These are phyloP conservation scores for Amazona vittata DNA, from an alignment of 2,113 vertebrate species.

Conservation along the genomic window DNA sequence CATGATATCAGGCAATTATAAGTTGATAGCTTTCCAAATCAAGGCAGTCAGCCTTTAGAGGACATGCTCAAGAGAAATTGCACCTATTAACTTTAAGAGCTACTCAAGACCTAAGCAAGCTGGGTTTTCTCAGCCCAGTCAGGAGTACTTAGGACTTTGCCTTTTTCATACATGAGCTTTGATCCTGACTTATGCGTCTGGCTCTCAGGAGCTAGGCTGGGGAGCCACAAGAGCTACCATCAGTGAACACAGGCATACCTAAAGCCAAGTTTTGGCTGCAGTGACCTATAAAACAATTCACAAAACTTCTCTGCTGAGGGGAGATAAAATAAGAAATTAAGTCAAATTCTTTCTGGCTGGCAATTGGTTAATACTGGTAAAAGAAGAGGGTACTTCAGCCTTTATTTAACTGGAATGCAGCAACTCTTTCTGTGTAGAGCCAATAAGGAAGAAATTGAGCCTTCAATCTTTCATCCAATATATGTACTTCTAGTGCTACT, in stretches of 20 bases:
- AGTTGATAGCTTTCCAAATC: background rate
- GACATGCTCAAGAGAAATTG: background rate
- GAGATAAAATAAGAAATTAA: background rate
- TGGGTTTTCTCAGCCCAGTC: background rate
- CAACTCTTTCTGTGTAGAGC: background rate
- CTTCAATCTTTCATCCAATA: background rate
- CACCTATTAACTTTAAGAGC: background rate
- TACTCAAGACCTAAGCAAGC: background rate
- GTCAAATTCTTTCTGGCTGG: background rate
- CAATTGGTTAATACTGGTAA: background rate
- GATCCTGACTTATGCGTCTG: background rate
- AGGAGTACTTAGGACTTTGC: background rate
- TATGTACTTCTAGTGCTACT: background rate
- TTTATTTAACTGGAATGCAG: background rate
- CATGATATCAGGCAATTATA: background rate
- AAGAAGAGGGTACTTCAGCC: background rate
- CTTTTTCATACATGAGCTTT: background rate
- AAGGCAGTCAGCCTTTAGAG: background rate
- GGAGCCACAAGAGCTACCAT: background rate
- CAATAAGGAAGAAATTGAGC: background rate
- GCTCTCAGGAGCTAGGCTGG: background rate
- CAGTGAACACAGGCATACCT: background rate
- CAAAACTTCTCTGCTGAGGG: background rate
- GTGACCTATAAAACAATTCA: background rate
- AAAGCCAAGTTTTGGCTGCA: background rate